phyloP scores from a whole-genome alignment of 2,797 vertebrate species.

The Sparidentex hasta region DNA sequence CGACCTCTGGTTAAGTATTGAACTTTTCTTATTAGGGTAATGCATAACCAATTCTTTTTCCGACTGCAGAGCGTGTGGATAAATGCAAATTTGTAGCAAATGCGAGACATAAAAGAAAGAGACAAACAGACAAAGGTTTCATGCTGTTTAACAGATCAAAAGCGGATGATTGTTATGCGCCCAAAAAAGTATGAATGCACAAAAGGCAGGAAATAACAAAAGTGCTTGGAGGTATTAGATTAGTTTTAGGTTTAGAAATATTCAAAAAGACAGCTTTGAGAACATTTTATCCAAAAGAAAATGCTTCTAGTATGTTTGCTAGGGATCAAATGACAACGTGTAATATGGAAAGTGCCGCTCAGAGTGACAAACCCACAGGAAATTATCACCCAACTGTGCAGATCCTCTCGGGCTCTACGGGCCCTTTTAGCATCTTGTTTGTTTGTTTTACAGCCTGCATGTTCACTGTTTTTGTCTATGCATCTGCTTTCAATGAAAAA shows the following conservation, averaged over 20 bases:
- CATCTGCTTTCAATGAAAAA: background rate
- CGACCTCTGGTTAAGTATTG: slow-evolving; percentile 3
- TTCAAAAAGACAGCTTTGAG: background rate
- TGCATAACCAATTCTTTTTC: background rate
- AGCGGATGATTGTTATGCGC: background rate
- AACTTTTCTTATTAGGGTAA: slow-evolving; percentile 6
- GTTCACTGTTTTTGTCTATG: background rate
- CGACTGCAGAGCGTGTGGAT: background rate
- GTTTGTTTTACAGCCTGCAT: too few relatives aligned
- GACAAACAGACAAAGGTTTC: background rate
- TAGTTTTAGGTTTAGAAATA: too few relatives aligned
- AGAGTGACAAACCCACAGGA: background rate
- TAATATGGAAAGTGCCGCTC: background rate
- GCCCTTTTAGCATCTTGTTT: background rate
- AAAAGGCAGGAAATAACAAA: background rate
- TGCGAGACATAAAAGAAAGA: background rate
- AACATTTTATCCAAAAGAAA: background rate
- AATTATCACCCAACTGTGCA: background rate
- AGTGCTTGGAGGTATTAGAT: background rate
- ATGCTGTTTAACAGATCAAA: background rate
- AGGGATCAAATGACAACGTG: background rate
- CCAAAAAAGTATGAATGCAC: background rate
- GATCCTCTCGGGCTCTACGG: background rate
- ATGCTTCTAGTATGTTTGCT: background rate
- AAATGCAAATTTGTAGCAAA: background rate